A percentile compares a stretch with the other conserved stretches of the same genome.
Evolutionary conservation across 2,797 vertebrate genomes (phyloP).

Genomic region (Phylloscopus collybita): DNA sequence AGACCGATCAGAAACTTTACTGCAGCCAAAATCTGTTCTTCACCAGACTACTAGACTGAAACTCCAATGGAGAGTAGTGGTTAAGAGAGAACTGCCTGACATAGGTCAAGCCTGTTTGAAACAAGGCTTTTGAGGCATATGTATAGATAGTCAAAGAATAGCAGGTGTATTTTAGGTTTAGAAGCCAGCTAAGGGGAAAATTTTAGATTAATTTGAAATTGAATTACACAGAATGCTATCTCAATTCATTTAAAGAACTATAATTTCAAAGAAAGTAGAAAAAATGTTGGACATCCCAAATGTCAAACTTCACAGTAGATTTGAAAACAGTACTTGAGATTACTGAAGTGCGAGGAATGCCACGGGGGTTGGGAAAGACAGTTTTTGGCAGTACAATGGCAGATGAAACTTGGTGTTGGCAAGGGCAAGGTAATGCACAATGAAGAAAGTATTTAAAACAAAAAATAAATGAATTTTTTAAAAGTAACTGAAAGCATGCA

Average conservation of each 20-base stretch:
- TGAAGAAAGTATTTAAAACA: neutral
- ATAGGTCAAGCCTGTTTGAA: neutral
- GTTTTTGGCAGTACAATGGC: neutral
- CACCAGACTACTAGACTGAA: neutral
- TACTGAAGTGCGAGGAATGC: neutral
- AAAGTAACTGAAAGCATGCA: neutral
- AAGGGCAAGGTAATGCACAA: constrained; percentile 3
- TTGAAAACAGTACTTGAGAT: neutral
- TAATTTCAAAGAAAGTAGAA: neutral
- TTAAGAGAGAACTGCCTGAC: neutral
- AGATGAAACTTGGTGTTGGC: constrained; percentile 13
- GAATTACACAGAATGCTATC: neutral
- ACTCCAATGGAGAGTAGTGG: neutral
- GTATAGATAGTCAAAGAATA: neutral
- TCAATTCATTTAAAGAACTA: neutral
- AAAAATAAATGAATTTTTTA: neutral
- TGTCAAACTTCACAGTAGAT: neutral
- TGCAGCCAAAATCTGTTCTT: neutral
- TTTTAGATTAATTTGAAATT: neutral
- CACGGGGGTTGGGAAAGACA: neutral
- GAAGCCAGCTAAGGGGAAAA: neutral
- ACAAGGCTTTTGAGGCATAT: neutral
- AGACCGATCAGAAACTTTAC: neutral
- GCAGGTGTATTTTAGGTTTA: neutral
- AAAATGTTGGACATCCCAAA: neutral